Base-by-base conservation (phyloP, 2,113 vertebrate species). In the Fulmarus glacialis region DNA sequence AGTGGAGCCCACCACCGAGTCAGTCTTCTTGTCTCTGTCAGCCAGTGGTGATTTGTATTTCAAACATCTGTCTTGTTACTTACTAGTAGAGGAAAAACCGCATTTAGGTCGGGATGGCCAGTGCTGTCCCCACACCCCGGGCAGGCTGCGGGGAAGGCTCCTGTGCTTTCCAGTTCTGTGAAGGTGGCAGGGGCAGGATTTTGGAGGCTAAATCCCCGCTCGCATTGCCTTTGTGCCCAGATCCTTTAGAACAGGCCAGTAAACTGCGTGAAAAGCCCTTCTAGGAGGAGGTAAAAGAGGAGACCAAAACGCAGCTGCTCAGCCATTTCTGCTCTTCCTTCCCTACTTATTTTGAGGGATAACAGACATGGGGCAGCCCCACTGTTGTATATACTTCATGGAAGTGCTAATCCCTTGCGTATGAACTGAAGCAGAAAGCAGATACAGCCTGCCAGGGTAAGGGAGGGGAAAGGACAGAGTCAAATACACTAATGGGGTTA, bases 361-460 rank as follows among this genome's bases (percentile, higher is more conserved):
- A 1, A 1, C 0, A 15, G 67, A 0, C 0, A 1, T 1, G n/a
- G 59, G 55, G 53, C 82, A 63, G 86, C 77, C 56, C 45, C 30
- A 0, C 29, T 4, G 58, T 6, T 15, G 42, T 4, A 0, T 4
- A 3, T 3, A 0, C 22, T 1, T 0, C 23, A 2, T 19, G 26
- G 3, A 4, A 53, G 72, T 24, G 78, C 74, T 12, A 2, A 8
- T 40, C 73, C 90, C 87, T 21, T 4, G 6, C n/a, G 1, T 0
- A 1, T 0, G 38, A 62, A 5, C 24, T 20, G 78, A 22, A 36
- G 68, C 68, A 66, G 68, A 42, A 77, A 32, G 52, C 67, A 50
- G 62, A 2, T 19, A 13, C 12, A 23, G n/a, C 40, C 64, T 56
- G 83, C 17, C 23, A 24, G 67, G 72, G 22, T 1, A 3, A 56